Evolutionary conservation across 2,113 vertebrate genomes (phyloP).

Genomic region (Brachyhypopomus occidentalis): DNA sequence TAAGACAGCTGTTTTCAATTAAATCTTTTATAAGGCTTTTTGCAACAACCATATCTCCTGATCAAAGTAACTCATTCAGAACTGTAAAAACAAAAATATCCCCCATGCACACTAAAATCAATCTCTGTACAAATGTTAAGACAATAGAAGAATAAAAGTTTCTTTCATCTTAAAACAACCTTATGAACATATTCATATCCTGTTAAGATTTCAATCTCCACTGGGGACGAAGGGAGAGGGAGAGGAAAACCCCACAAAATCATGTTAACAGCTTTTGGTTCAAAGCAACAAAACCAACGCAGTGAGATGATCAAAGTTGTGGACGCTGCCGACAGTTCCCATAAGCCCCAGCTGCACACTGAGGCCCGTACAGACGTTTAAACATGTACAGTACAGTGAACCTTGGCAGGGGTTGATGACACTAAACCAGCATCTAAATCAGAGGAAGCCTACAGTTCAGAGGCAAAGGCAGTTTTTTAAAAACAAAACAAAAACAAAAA

Average conservation of each 20-base stretch:
- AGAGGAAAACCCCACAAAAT: neutral
- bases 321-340: neutral
- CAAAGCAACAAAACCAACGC: neutral
- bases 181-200: constrained; percentile 46
- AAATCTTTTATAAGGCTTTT: constrained; percentile 42
- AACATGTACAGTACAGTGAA: constrained; percentile 25
- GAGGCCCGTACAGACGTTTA: constrained; percentile 3
- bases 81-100: constrained; percentile 59
- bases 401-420: neutral
- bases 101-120: constrained; percentile 68
- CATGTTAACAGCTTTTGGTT: constrained; percentile 25
- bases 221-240: neutral
- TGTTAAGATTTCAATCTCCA: constrained; percentile 15
- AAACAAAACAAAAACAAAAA: constrained; percentile 1
- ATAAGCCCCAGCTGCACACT: neutral
- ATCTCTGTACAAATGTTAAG: constrained; percentile 67
- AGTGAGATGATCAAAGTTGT: neutral
- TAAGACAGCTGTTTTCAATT: constrained; percentile 56
- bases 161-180: constrained; percentile 45
- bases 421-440: neutral
- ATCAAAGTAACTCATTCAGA: constrained; percentile 67
- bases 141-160: constrained; percentile 47
- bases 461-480: neutral
- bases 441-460: constrained; percentile 10
- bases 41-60: constrained; percentile 45